Evolutionary conservation across 2,797 vertebrate genomes (phyloP).

Genomic region (Lepilemur septentrionalis): DNA sequence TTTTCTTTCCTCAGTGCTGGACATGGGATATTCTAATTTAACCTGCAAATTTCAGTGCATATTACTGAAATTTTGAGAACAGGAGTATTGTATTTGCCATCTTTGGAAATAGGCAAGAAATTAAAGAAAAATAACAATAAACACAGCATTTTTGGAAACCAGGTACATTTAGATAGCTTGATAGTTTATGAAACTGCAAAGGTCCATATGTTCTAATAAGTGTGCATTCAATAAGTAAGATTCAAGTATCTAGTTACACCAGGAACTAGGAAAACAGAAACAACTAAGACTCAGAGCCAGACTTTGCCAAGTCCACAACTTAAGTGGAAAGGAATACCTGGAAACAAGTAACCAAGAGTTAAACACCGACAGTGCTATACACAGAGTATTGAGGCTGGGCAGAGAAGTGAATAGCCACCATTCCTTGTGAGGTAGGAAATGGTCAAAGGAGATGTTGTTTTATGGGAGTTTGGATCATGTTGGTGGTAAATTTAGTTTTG

Average conservation of each 20-base stretch:
- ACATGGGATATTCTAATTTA: not conserved
- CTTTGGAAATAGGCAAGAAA: conserved; percentile 16
- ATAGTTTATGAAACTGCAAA: conserved; percentile 37
- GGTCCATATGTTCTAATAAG: not conserved
- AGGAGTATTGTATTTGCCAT: not conserved
- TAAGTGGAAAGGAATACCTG: not conserved
- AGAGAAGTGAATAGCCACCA: not conserved
- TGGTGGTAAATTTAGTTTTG: not conserved
- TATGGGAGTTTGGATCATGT: not conserved
- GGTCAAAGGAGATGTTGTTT: not conserved
- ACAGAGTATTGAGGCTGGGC: not conserved
- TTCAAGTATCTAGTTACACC: not conserved
- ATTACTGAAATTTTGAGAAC: not conserved
- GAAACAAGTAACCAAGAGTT: not conserved
- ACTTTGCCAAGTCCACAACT: not conserved
- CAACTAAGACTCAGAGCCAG: not conserved
- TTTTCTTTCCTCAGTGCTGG: not conserved
- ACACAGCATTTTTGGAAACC: not conserved
- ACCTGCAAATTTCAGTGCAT: not conserved
- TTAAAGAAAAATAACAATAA: not conserved
- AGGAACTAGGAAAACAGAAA: not conserved
- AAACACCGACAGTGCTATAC: not conserved
- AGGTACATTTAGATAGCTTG: conserved; percentile 11
- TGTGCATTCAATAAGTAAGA: not conserved
- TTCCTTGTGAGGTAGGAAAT: not conserved